These are phyloP conservation scores for Hyposoter dolosus DNA, from an alignment of 2,888 invertebrate genomes.

Conservation along the genomic window DNA sequence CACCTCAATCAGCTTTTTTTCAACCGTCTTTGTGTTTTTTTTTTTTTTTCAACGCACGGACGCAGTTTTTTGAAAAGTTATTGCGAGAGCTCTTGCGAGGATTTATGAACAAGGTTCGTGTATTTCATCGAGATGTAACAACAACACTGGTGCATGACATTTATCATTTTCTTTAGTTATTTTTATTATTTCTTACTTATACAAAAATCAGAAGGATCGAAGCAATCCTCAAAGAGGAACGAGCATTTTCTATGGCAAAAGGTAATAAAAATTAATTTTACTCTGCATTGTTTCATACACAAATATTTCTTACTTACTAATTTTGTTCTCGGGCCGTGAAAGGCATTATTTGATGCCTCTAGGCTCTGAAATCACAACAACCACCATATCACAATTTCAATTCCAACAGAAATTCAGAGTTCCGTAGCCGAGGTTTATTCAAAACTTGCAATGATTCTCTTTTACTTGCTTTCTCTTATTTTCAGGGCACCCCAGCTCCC, in stretches of 20 bases:
- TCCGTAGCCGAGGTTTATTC: slow-evolving; percentile 54
- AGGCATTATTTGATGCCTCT: slow-evolving; percentile 85
- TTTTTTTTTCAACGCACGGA: slow-evolving; percentile 11
- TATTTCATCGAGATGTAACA: slow-evolving; percentile 25
- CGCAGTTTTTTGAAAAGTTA: slow-evolving; percentile 28
- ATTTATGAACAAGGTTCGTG: slow-evolving; percentile 50
- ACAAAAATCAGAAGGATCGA: slow-evolving; percentile 53
- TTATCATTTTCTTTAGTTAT: not conserved
- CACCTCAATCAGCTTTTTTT: slow-evolving; percentile 10
- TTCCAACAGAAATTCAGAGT: slow-evolving; percentile 52
- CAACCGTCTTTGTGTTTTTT: not conserved
- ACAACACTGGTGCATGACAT: slow-evolving; percentile 37
- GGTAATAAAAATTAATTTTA: slow-evolving; percentile 72
- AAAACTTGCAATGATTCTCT: slow-evolving; percentile 37
- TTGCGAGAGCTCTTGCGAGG: slow-evolving; percentile 56
- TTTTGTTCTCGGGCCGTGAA: slow-evolving; percentile 85
- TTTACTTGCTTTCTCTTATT: not conserved
- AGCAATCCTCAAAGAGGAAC: slow-evolving; percentile 68
- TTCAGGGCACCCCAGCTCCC: slow-evolving; percentile 19
- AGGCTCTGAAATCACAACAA: slow-evolving; percentile 85
- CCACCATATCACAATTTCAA: slow-evolving; percentile 83
- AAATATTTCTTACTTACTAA: slow-evolving; percentile 84
- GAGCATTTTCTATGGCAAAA: slow-evolving; percentile 70
- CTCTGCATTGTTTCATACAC: slow-evolving; percentile 81
- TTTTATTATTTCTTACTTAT: slow-evolving; percentile 30